Base-by-base conservation (phyloP, 1,140 invertebrate genomes). In the Lutraria rhynchaena region DNA sequence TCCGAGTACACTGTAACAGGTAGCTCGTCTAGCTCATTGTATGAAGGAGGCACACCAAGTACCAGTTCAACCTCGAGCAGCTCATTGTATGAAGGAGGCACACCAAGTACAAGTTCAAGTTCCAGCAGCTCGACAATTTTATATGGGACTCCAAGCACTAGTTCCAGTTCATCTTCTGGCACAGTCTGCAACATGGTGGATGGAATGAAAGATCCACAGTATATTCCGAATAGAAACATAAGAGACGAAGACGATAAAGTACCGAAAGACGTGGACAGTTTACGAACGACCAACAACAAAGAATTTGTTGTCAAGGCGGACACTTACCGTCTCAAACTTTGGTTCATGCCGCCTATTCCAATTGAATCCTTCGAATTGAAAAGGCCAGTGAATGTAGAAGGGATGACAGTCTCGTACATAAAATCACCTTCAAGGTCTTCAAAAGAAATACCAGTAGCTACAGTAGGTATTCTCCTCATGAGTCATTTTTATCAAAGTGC, bases 201-300 rank as follows among this genome's bases (percentile, higher is more conserved):
- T n/a, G 69, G 69, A 29, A 71, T 71, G 69, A 31, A 71, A 53
- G 51, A 57, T 11, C 69, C 69, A 37, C 22, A 41, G 27, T 37
- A 4, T 22, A 71, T 71, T 19, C 69, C 69, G 13, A 22, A 57
- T 13, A 35, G 37, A 57, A 53, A 71, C 35, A 71, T 71, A 15
- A 53, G 49, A 41, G 44, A 51, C 15, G 44, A 63, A 11, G 13
- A 63, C 29, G 29, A 63, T 33, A 31, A 19, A 24, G 33, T 61
- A 61, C 60, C 60, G 29, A 22, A 29, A 31, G 24, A 51, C 11
- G 65, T 31, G 19, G 65, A 33, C 15, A 9, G 24, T 3, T 35
- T 51, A 11, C 0, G 44, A 51, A n/a, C 65, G 1, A 44, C 49
- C 44, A 51, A 13, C 17, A 49, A 27, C n/a, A 49, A 29, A 17